Base-by-base conservation (phyloP, 2,888 invertebrate genomes). In the Phortica magna region DNA sequence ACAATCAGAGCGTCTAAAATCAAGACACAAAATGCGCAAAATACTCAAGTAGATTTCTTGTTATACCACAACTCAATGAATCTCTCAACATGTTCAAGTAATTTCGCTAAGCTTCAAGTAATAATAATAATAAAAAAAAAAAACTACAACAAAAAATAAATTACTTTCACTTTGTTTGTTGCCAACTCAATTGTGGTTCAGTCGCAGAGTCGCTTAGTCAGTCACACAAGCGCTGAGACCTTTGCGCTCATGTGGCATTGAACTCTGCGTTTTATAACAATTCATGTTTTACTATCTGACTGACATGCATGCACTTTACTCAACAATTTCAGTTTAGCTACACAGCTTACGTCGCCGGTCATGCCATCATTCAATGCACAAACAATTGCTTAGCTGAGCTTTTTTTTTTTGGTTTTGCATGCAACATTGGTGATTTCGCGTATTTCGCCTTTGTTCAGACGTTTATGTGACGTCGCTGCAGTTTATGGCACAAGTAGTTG, bases 121-220 rank as follows among this genome's bases (percentile, higher is more conserved):
- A 14, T 48, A 48, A 12, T 9, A 14, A 48, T 12, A 48, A 48
- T 12, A 48, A 14, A 48, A 12, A 48, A 12, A 48, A 14, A 48
- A 48, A 48, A 48, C 1, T 1, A 12, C 1, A 14, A 14, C 3
- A 48, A 48, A 48, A 48, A 48, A 48, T 12, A 48, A 12, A 48
- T 48, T 48, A 48, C 48, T 48, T 48, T 48, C 48, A 48, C 48
- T 48, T 48, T 48, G 48, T 9, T 48, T 48, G 48, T 6, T 48
- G 48, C 48, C 48, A 48, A 48, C 48, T 48, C 48, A 48, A 48
- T 48, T 48, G 14, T 12, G 48, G 9, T 59, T 39, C 48, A 75
- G 57, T 75, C 76, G 72, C 19, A 76, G 75, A 77, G 39, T 78
- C 76, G 65, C 48, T 48, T 68, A 74, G 76, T 74, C 75, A 19